A percentile compares a stretch with the other conserved stretches of the same genome.
Conservation (phyloP, 2,888 invertebrate species). For the Mythimna pallens region DNA sequence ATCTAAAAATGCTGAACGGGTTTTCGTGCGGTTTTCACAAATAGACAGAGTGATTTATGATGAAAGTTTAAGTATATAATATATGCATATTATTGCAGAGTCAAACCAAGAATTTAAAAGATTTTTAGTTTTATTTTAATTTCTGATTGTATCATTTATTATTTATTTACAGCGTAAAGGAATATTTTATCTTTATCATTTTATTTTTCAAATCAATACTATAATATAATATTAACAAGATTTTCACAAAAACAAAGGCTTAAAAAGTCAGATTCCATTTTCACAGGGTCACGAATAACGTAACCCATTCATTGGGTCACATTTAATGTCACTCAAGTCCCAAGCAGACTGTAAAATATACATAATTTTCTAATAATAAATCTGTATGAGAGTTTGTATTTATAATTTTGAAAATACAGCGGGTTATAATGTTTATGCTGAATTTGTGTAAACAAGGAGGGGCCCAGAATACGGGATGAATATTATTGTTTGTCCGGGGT, state of each 20-base stretch:
- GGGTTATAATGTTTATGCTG: conserved; percentile 47
- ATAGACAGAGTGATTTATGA: no score
- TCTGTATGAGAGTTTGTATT: conserved; percentile 51
- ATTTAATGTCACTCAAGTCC: conserved; percentile 57
- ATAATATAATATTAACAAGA: conserved; percentile 5
- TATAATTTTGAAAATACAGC: conserved; percentile 57
- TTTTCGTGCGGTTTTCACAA: no score
- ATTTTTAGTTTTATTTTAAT: no score
- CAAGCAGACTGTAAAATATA: conserved; percentile 57
- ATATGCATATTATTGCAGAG: no score
- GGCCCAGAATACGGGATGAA: conserved; percentile 37
- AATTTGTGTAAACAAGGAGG: conserved; percentile 45
- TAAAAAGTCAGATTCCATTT: conserved; percentile 42
- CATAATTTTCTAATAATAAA: conserved; percentile 63
- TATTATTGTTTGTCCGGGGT: conserved; percentile 41
- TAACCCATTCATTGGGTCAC: conserved; percentile 48
- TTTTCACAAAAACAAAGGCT: conserved; percentile 17
- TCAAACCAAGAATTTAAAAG: no score
- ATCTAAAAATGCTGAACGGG: no score
- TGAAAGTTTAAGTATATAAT: no score
- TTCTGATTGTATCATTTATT: background rate
- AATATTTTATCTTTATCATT: no score
- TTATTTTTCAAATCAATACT: background rate
- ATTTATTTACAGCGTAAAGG: background rate
- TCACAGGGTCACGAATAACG: conserved; percentile 20